Evolutionary conservation across 2,797 vertebrate genomes (phyloP), one percentile per base, ranked within the genome.

Genomic region (Fratercula arctica): DNA sequence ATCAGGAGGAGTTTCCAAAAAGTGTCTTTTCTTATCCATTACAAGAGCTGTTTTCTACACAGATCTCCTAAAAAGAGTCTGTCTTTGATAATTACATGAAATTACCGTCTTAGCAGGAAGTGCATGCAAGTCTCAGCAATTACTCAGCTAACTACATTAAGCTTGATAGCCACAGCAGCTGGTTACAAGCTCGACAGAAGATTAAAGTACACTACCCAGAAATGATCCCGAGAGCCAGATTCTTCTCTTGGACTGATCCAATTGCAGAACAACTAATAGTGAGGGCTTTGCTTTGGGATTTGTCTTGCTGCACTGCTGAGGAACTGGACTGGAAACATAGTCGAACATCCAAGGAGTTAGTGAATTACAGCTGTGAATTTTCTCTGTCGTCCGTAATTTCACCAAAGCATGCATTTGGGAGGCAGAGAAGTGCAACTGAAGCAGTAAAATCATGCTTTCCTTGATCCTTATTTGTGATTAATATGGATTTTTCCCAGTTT

Each of bases 101-200:
- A 96, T 97, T 93, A 96, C 82, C 0, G 1, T 96, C 94, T 88
- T 84, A 96, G 93, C 92, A 97, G 94, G 95, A 97, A 97, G 90
- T 60, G 67, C 94, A 95, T 4, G 23, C 90, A 86, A 89, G 76
- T 79, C 89, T 77, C 82, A 64, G 78, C 90, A 89, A 96, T 96
- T 94, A 95, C 86, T 95, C 93, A 89, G 90, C 96, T 97, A 97
- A 96, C 83, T 94, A 51, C 89, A 94, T 97, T 96, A 96, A 78
- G 78, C 87, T 16, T 51, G 78, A 91, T 86, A 91, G 89, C 89
- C 76, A 60, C 89, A 79, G 93, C 94, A 88, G 89, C 92, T 94
- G 92, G 24, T 73, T 85, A 90, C 57, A 89, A 86, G 89, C 94
- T 97, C 23, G 1, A 78, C 45, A 12, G 21, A 81, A 93, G 64